phyloP scores from a whole-genome alignment of 2,888 invertebrate genomes.

The Ceriagrion tenellum region DNA sequence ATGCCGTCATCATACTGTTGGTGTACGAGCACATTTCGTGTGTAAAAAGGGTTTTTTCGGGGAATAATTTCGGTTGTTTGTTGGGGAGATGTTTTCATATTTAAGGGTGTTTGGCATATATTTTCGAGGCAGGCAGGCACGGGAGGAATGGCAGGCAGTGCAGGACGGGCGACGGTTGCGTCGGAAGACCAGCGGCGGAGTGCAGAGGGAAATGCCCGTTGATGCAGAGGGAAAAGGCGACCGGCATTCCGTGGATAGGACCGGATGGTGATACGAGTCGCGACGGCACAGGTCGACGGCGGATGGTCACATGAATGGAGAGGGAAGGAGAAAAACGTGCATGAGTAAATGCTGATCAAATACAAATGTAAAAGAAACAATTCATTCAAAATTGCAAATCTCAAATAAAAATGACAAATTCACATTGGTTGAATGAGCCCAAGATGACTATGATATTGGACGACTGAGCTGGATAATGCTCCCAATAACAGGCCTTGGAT shows the following conservation, averaged over 20 bases:
- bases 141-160: not conserved
- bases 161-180: not conserved
- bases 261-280: not conserved
- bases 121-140: not conserved
- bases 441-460: too few species aligned
- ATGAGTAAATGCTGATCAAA: too few species aligned
- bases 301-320: not conserved
- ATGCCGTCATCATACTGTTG: conserved; percentile 95
- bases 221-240: not conserved
- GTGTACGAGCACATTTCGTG: not conserved
- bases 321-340: not conserved
- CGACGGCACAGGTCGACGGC: not conserved
- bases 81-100: not conserved
- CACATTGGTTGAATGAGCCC: too few species aligned
- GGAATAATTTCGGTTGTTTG: too few species aligned
- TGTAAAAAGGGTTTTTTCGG: not conserved
- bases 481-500: too few species aligned
- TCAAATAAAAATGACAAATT: too few species aligned
- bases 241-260: not conserved
- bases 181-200: not conserved
- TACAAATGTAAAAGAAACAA: too few species aligned
- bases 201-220: not conserved
- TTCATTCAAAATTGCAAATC: too few species aligned
- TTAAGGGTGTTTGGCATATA: too few species aligned
- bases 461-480: too few species aligned